These are phyloP conservation scores for Centropus bengalensis DNA, from an alignment of 2,113 vertebrate genomes.

Conservation along the genomic window DNA sequence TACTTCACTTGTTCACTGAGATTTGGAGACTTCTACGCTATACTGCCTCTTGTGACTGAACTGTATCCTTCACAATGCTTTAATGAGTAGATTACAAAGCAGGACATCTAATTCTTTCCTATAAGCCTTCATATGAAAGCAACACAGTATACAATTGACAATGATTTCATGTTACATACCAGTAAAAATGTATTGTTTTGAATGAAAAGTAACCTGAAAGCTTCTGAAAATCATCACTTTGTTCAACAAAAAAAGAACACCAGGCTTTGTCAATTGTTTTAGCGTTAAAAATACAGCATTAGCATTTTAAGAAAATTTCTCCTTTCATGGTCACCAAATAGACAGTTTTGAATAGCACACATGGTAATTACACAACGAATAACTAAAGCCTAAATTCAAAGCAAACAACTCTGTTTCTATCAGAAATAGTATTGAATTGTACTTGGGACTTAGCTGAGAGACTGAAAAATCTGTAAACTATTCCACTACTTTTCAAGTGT, in stretches of 20 bases:
- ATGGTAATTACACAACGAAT: conserved; percentile 1
- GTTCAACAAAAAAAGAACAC: background rate
- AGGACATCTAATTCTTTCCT: background rate
- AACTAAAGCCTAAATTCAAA: conserved; percentile 43
- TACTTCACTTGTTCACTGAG: background rate
- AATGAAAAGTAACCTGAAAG: background rate
- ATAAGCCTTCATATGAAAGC: background rate
- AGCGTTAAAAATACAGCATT: background rate
- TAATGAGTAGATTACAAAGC: background rate
- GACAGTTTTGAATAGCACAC: background rate
- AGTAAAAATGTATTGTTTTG: background rate
- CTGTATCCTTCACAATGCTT: background rate
- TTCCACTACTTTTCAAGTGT: conserved; percentile 7
- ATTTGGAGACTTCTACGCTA: background rate
- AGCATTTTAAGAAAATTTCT: conserved; percentile 4
- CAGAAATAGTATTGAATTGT: conserved; percentile 22
- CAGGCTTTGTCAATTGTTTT: background rate
- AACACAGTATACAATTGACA: background rate
- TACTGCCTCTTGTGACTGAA: background rate
- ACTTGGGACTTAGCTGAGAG: background rate
- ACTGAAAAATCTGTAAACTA: background rate
- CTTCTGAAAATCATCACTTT: background rate
- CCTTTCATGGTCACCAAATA: conserved; percentile 26
- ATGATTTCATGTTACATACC: background rate
- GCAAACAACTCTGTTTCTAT: conserved; percentile 8